phyloP scores from a whole-genome alignment of 2,888 invertebrate genomes.

The Latrodectus hesperus region DNA sequence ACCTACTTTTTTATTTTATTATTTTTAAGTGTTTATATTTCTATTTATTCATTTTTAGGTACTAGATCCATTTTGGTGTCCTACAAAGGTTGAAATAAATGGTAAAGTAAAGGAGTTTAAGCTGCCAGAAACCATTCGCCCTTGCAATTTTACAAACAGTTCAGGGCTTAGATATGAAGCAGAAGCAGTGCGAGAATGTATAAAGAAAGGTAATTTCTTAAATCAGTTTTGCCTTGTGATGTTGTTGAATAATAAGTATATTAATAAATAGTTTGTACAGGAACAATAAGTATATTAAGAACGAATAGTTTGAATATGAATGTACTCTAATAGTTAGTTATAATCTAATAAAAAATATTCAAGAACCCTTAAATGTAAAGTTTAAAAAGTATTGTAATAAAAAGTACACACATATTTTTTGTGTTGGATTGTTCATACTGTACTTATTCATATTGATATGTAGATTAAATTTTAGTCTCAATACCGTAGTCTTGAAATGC shows the following conservation, averaged over 20 bases:
- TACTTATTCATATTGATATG: no score
- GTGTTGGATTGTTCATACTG: no score
- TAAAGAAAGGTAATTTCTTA: conserved; percentile 79
- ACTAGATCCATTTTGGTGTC: conserved; percentile 58
- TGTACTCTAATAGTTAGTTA: no score
- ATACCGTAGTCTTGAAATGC: no score
- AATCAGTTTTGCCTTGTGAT: neutral
- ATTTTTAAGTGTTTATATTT: neutral
- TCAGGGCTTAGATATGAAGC: conserved; percentile 86
- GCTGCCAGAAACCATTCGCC: conserved; percentile 80
- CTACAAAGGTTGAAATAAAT: conserved; percentile 37
- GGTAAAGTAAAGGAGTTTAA: conserved; percentile 77
- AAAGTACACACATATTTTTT: no score
- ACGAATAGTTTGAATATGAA: no score
- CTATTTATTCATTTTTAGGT: conserved; percentile 18
- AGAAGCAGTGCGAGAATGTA: conserved; percentile 83
- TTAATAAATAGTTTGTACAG: no score
- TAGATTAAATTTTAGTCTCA: no score
- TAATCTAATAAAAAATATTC: no score
- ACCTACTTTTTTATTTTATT: neutral
- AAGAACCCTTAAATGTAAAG: no score
- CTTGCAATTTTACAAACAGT: conserved; percentile 82
- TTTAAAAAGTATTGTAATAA: no score
- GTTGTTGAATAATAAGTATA: neutral
- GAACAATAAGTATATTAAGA: no score